These are phyloP conservation scores for Molothrus ater DNA, from an alignment of 2,797 vertebrate species.

Conservation along the genomic window DNA sequence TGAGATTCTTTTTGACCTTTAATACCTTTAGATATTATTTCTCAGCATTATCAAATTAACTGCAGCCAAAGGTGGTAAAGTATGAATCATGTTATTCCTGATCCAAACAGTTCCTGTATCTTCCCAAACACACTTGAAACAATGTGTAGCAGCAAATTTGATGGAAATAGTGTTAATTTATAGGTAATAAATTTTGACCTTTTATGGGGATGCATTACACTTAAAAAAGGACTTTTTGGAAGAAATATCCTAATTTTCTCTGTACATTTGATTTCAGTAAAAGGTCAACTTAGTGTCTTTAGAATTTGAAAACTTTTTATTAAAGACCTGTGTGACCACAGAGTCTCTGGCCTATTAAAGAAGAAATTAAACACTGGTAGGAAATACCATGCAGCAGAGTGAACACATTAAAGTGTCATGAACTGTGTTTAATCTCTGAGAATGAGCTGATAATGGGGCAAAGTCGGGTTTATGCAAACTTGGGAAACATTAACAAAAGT, in stretches of 20 bases:
- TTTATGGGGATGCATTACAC: not conserved
- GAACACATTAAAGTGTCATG: constrained; percentile 11
- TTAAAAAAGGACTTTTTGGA: constrained; percentile 28
- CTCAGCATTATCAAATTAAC: not conserved
- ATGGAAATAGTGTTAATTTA: constrained; percentile 42
- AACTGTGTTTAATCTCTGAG: constrained; percentile 35
- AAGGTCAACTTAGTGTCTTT: constrained; percentile 55
- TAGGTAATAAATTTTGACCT: constrained; percentile 61
- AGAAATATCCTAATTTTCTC: constrained; percentile 49
- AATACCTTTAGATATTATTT: not conserved
- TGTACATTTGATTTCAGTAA: constrained; percentile 47
- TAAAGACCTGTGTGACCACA: constrained; percentile 11
- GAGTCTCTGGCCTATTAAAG: constrained; percentile 35
- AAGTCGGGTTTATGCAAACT: not conserved
- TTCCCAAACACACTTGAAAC: not conserved
- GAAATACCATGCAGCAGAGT: constrained; percentile 30
- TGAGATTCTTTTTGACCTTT: not conserved
- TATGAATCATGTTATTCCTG: not conserved
- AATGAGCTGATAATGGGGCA: not conserved
- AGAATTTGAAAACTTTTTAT: constrained; percentile 46
- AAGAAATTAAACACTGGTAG: constrained; percentile 21
- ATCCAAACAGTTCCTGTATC: not conserved
- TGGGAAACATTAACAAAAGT: not conserved
- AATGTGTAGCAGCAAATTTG: not conserved
- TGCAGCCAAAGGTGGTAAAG: not conserved